Evolutionary conservation across 2,888 invertebrate species (phyloP).

Genomic region (Ornithoptera alexandrae): DNA sequence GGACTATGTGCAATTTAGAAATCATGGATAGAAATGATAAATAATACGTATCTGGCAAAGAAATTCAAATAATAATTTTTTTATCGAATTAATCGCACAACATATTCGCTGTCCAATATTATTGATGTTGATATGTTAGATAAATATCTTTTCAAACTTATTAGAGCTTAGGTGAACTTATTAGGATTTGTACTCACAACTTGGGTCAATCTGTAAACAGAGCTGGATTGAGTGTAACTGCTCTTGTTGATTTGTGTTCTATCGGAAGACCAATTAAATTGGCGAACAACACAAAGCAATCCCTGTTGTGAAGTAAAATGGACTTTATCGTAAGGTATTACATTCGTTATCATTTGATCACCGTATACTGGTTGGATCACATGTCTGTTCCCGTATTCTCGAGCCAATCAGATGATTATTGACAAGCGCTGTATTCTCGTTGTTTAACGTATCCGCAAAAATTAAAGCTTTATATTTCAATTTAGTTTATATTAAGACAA

Average conservation of each 20-base stretch:
- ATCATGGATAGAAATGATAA: no score
- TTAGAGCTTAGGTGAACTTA: conserved; percentile 3
- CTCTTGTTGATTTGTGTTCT: conserved; percentile 29
- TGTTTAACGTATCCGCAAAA: conserved; percentile 15
- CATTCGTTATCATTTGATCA: not conserved
- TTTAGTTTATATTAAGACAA: not conserved
- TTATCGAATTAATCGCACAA: no score
- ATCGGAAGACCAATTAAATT: conserved; percentile 28
- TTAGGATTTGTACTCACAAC: conserved; percentile 17
- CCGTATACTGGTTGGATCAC: conserved; percentile 17
- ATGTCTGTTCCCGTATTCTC: conserved; percentile 28
- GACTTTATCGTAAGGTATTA: conserved; percentile 5
- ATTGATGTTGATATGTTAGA: not conserved
- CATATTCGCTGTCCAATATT: no score
- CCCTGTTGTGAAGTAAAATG: not conserved
- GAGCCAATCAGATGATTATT: conserved; percentile 29
- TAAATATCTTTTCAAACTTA: conserved; percentile 8
- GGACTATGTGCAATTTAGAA: no score
- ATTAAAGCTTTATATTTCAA: conserved; percentile 4
- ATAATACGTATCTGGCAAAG: no score
- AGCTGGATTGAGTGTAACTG: conserved; percentile 22
- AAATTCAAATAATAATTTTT: no score
- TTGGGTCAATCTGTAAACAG: conserved; percentile 15
- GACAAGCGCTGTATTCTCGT: conserved; percentile 19
- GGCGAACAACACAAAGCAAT: not conserved